Evolutionary conservation across 2,113 vertebrate species (phyloP), one percentile per base, ranked within the genome.

Genomic region (Irena cyanogastra): DNA sequence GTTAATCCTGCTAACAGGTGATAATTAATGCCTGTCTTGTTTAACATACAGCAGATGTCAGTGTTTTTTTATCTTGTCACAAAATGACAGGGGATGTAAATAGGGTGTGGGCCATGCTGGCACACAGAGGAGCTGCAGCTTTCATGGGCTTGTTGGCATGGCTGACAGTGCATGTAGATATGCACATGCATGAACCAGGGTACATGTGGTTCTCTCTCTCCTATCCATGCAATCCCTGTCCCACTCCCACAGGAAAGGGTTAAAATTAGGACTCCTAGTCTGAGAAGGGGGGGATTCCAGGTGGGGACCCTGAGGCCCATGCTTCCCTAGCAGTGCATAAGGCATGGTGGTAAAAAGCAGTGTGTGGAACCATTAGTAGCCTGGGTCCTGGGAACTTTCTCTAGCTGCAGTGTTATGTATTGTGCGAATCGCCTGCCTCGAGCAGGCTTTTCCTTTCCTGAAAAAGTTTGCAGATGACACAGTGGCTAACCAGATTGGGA

Each of bases 391-490:
- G 27, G 16, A 81, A 90, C 7, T 14, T 66, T 42, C 23, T 87
- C 30, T 60, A 78, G 65, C 52, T 82, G 61, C 59, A 57, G 59
- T 18, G 22, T 26, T 91, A 83, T 79, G 85, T 90, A 53, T 26
- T 72, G 64, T 5, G 1, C 12, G 2, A 49, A 89, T 74, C 86
- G 75, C 47, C 52, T 83, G 33, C 83, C 76, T 92, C 86, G 27
- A 72, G 52, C 45, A 94, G 42, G 50, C 50, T 70, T 16, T 70
- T 45, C 70, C 12, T 75, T 74, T 78, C 21, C 90, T 95, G 86
- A 60, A 92, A 93, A 95, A 87, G 35, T 78, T 7, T 89, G 47
- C 95, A 96, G 83, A 74, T 95, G 76, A 39, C 28, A 57, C 17
- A 12, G 47, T 42, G 44, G 24, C 77, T 93, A 71, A 86, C 35